Evolutionary conservation across 2,888 invertebrate species (phyloP).

Genomic region (Antheraea yamamai): DNA sequence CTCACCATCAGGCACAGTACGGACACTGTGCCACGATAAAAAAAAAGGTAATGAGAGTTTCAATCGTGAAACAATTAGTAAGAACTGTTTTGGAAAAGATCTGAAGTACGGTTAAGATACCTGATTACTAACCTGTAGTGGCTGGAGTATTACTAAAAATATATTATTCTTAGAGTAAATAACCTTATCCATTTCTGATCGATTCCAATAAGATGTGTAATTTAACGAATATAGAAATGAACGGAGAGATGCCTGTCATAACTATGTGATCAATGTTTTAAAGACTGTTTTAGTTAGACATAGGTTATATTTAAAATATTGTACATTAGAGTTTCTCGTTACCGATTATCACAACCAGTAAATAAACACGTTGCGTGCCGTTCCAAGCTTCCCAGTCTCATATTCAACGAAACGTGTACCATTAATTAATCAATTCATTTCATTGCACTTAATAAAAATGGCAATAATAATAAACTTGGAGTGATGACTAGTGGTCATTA

Average conservation of each 20-base stretch:
- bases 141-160: not conserved
- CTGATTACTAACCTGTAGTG: not conserved
- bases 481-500: not conserved
- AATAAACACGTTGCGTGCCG: not conserved
- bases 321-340: not conserved
- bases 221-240: not conserved
- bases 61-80: not conserved
- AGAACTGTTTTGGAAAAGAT: not conserved
- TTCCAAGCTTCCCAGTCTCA: not conserved
- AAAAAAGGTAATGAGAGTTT: too few relatives aligned
- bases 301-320: not conserved
- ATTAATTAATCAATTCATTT: slow-evolving; percentile 10
- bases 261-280: not conserved
- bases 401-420: slow-evolving; percentile 3
- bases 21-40: too few relatives aligned
- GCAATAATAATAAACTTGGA: not conserved
- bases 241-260: not conserved
- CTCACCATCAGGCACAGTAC: too few relatives aligned
- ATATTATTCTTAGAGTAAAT: too few relatives aligned
- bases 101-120: not conserved
- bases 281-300: not conserved
- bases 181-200: not conserved
- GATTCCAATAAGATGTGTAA: not conserved
- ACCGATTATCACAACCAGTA: not conserved
- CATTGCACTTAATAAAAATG: slow-evolving; percentile 12